Conservation (phyloP, 2,797 vertebrate genomes). For the Pyrocephalus nanus region DNA sequence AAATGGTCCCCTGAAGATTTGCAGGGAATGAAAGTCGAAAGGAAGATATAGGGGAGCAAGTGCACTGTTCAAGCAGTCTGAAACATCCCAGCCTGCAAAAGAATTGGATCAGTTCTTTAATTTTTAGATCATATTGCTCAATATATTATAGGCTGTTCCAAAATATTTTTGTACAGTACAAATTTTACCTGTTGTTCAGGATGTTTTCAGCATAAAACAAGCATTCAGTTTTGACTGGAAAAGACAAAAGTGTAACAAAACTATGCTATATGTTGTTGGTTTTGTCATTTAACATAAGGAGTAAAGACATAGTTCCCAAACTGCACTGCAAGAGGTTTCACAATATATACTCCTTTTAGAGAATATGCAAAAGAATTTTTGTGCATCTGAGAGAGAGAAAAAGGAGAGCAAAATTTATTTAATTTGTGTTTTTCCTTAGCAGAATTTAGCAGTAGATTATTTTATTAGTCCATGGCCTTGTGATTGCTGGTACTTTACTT, state of each 20-base stretch:
- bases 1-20: slow-evolving; percentile 18
- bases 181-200: not conserved
- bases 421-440: not conserved
- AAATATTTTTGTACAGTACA: not conserved
- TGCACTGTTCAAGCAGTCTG: not conserved
- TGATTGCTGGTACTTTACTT: not conserved
- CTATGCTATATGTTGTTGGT: accelerated
- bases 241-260: not conserved
- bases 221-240: not conserved
- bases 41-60: slow-evolving; percentile 2
- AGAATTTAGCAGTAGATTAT: not conserved
- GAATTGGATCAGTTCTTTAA: not conserved
- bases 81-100: not conserved
- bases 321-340: not conserved
- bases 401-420: not conserved
- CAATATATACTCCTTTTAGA: not conserved
- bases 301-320: not conserved
- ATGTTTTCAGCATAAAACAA: not conserved
- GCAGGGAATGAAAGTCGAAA: slow-evolving; percentile 35
- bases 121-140: not conserved
- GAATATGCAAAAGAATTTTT: not conserved
- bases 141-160: not conserved
- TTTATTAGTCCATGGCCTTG: not conserved
- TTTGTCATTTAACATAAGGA: not conserved
- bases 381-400: not conserved